Evolutionary conservation across 2,797 vertebrate species (phyloP).

Genomic region (Anguilla megastoma): DNA sequence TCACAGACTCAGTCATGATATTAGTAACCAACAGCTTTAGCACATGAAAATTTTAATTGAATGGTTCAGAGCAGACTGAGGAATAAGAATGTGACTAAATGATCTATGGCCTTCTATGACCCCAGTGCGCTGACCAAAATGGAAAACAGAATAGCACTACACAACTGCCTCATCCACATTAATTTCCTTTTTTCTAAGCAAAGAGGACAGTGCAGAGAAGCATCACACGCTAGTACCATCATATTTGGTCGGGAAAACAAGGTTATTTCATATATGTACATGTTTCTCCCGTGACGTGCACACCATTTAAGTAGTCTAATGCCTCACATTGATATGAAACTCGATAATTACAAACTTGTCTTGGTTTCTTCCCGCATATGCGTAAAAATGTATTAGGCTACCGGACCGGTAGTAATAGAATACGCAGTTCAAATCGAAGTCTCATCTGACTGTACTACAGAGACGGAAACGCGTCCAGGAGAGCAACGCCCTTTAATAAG

Average conservation of each 20-base stretch:
- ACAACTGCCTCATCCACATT: background rate
- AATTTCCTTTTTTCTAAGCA: background rate
- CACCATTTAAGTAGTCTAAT: too few relatives aligned
- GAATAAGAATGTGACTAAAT: background rate
- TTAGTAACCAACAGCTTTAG: background rate
- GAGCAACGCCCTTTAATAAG: background rate
- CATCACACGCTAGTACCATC: background rate
- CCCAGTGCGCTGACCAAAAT: background rate
- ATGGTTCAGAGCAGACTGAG: background rate
- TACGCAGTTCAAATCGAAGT: background rate
- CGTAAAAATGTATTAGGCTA: too few relatives aligned
- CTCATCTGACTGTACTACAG: background rate
- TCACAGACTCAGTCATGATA: background rate
- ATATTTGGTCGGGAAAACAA: slow-evolving; percentile 4
- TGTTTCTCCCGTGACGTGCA: too few relatives aligned
- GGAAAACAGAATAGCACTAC: background rate
- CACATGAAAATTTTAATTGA: background rate
- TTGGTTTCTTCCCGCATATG: too few relatives aligned
- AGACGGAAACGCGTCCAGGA: background rate
- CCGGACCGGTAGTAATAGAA: background rate
- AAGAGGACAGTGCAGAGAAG: background rate
- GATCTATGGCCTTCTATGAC: background rate
- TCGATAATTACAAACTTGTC: too few relatives aligned
- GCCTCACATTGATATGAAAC: too few relatives aligned
- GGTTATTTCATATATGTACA: background rate